A percentile compares a stretch with the other conserved stretches of the same genome.
Conservation (phyloP, 2,888 invertebrate species). For the Psylliodes chrysocephalus region DNA sequence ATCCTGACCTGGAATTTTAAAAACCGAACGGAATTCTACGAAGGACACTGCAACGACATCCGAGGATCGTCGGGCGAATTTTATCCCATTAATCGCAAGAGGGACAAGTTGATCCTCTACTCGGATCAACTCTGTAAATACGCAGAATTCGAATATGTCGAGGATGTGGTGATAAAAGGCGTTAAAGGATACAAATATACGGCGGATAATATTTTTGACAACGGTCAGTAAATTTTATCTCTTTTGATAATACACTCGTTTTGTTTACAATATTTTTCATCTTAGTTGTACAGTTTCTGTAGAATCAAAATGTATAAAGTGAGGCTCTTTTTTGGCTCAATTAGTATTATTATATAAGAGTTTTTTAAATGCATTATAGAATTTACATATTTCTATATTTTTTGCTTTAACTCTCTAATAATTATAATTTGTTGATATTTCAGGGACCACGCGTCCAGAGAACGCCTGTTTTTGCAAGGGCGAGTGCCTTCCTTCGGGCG, state of each 20-base stretch:
- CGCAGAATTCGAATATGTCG: constrained; percentile 71
- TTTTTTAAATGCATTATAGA: too few relatives aligned
- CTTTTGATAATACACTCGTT: too few relatives aligned
- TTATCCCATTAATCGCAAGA: constrained; percentile 75
- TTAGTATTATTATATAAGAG: too few relatives aligned
- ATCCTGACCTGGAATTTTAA: constrained; percentile 78
- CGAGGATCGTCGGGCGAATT: constrained; percentile 85
- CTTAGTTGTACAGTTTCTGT: too few relatives aligned
- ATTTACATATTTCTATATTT: too few relatives aligned
- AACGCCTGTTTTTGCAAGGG: constrained; percentile 82
- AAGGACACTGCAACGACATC: constrained; percentile 70
- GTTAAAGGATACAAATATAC: constrained; percentile 75
- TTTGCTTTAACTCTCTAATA: too few relatives aligned
- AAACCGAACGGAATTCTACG: constrained; percentile 69
- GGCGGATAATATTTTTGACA: constrained; percentile 74
- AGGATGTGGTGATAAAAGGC: constrained; percentile 69
- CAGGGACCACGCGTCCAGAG: constrained; percentile 69
- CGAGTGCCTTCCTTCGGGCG: constrained; percentile 76
- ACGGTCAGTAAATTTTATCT: constrained; percentile 65
- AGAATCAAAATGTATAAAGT: too few relatives aligned
- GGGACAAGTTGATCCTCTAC: constrained; percentile 71
- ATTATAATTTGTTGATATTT: constrained; percentile 39
- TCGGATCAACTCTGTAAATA: constrained; percentile 80
- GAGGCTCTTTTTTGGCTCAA: too few relatives aligned
- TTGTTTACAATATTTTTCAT: too few relatives aligned